Percentiles rank a stretch among this genome's conserved stretches.
phyloP scores from a whole-genome alignment of 2,797 vertebrate genomes.

The Silurus lanzhouensis region DNA sequence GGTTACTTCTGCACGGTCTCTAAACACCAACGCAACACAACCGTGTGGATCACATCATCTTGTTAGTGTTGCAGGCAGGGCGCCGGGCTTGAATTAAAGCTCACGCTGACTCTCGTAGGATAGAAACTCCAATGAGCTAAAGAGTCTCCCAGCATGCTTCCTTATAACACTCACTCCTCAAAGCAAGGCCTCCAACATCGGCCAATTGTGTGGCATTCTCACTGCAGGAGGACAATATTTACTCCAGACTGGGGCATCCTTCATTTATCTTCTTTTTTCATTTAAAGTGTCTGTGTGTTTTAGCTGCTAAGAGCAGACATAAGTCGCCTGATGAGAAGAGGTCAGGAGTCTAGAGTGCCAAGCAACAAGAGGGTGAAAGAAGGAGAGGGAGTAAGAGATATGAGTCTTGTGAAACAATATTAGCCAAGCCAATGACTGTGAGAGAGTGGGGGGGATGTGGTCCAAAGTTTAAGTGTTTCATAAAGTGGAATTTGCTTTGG shows the following conservation, averaged over 20 bases:
- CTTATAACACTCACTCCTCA: slow-evolving; percentile 5
- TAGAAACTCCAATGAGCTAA: slow-evolving; percentile 27
- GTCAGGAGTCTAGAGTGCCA: slow-evolving; percentile 49
- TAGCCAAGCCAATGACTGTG: slow-evolving; percentile 11
- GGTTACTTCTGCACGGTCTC: not conserved
- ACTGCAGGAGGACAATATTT: slow-evolving; percentile 35
- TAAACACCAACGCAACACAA: not conserved
- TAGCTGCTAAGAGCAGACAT: slow-evolving; percentile 27
- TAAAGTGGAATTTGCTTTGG: slow-evolving; percentile 36
- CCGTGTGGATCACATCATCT: slow-evolving; percentile 15
- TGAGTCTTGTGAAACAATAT: slow-evolving; percentile 48
- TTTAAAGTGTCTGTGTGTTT: slow-evolving; percentile 42
- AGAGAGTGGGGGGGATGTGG: slow-evolving; percentile 1
- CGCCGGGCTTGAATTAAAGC: slow-evolving; percentile 29
- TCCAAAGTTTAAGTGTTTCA: slow-evolving; percentile 45
- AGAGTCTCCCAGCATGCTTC: slow-evolving; percentile 9
- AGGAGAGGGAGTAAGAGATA: slow-evolving; percentile 7
- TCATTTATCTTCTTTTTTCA: slow-evolving; percentile 43
- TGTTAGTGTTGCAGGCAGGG: slow-evolving; percentile 3
- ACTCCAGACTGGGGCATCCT: slow-evolving; percentile 28
- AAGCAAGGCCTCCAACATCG: slow-evolving; percentile 11
- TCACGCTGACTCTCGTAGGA: slow-evolving; percentile 17
- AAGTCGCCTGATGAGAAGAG: slow-evolving; percentile 38
- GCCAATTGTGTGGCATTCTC: slow-evolving; percentile 43
- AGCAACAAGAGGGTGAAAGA: slow-evolving; percentile 48